These are phyloP conservation scores for Drosophila grimshawi DNA, from an alignment of 1,140 invertebrate genomes.

Conservation along the genomic window DNA sequence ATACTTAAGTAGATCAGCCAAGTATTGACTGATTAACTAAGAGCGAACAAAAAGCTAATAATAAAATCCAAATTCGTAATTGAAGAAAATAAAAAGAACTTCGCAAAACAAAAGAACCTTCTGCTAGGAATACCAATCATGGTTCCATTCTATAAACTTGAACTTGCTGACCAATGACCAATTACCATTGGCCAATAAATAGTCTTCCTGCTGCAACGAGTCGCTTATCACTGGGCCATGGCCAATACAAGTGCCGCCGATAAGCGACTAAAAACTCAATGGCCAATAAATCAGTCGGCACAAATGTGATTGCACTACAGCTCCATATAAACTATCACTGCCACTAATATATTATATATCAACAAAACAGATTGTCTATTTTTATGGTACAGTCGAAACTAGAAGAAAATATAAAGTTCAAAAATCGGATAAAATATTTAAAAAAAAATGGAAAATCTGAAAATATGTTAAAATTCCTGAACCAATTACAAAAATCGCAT, in stretches of 20 bases:
- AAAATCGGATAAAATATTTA: too few species aligned
- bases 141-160: conserved; percentile 25
- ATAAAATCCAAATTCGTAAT: too few species aligned
- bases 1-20: background rate
- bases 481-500: too few species aligned
- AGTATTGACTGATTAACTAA: too few species aligned
- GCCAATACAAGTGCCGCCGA: conserved; percentile 38
- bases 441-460: too few species aligned
- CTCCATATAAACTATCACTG: conserved; percentile 4
- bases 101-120: background rate
- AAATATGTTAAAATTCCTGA: too few species aligned
- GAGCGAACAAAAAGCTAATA: too few species aligned
- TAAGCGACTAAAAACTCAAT: conserved; percentile 47
- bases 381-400: background rate
- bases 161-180: conserved; percentile 36
- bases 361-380: conserved; percentile 30
- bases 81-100: background rate
- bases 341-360: background rate
- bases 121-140: background rate
- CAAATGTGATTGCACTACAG: conserved; percentile 19
- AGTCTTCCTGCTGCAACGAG: conserved; percentile 53
- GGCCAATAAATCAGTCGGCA: conserved; percentile 63
- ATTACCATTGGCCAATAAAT: conserved; percentile 29
- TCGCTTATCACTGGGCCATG: conserved; percentile 52
- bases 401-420: too few species aligned